phyloP scores from a whole-genome alignment of 2,888 invertebrate genomes.

The Hypercompe scribonia region DNA sequence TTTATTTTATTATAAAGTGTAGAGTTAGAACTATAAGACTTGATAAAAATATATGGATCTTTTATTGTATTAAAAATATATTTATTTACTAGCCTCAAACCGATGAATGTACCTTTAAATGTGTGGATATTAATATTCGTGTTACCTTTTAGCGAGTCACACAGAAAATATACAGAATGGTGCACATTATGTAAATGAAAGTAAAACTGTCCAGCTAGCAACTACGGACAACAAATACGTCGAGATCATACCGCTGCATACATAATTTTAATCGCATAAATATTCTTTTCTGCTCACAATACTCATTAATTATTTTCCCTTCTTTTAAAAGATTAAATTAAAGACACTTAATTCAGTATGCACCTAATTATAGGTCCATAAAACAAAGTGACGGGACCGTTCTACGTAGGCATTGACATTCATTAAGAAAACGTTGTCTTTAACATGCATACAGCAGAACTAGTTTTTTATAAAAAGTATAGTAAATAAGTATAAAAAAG shows the following conservation, averaged over 20 bases:
- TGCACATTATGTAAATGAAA: constrained; percentile 73
- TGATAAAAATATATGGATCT: too few relatives aligned
- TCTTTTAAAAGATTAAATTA: constrained; percentile 13
- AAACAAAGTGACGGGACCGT: not conserved
- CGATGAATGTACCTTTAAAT: not conserved
- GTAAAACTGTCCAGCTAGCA: constrained; percentile 62
- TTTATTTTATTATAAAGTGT: not conserved
- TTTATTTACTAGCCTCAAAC: not conserved
- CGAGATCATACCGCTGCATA: constrained; percentile 58
- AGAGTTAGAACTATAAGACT: too few relatives aligned
- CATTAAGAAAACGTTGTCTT: constrained; percentile 16
- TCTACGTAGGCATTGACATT: not conserved
- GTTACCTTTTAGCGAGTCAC: not conserved
- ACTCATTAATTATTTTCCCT: constrained; percentile 25
- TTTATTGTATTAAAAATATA: not conserved
- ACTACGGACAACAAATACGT: constrained; percentile 51
- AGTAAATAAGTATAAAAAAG: constrained; percentile 1
- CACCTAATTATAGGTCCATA: not conserved
- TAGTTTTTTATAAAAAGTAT: constrained; percentile 16
- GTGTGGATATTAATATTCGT: not conserved
- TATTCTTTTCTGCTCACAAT: constrained; percentile 49
- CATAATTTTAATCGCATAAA: constrained; percentile 60
- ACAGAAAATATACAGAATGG: constrained; percentile 40
- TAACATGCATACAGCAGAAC: constrained; percentile 28
- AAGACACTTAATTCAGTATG: not conserved